Conservation (phyloP, 1,140 invertebrate species). For the Dendroctonus ponderosae region DNA sequence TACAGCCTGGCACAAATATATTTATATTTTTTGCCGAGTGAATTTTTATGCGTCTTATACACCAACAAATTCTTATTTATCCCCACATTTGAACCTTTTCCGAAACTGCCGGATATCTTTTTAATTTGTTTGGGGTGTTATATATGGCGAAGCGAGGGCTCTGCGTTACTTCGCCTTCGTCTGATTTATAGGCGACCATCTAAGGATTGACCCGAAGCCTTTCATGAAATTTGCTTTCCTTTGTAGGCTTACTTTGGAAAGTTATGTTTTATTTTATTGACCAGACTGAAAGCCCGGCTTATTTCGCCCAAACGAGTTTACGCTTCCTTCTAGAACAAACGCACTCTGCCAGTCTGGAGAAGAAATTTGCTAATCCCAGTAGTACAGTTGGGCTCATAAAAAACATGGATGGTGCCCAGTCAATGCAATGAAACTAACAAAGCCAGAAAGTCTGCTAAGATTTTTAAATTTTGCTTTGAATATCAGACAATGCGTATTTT, state of each 20-base stretch:
- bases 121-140: conserved; percentile 27
- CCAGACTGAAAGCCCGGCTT: conserved; percentile 19
- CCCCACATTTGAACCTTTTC: conserved; percentile 10
- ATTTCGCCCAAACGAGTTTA: background rate
- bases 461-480: no score
- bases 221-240: conserved; percentile 23
- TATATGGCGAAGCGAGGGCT: conserved; percentile 15
- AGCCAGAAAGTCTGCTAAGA: no score
- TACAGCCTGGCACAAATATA: conserved; percentile 2
- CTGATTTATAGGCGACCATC: conserved; percentile 20
- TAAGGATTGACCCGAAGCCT: conserved; percentile 24
- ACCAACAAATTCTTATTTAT: conserved; percentile 26
- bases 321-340: no score
- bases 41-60: conserved; percentile 20
- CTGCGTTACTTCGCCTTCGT: conserved; percentile 6
- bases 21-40: conserved; percentile 17
- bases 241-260: conserved; percentile 18
- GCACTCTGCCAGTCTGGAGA: no score
- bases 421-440: no score
- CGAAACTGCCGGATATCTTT: conserved; percentile 18
- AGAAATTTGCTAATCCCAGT: no score
- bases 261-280: conserved; percentile 27
- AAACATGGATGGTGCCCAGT: no score
- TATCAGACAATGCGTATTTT: no score
- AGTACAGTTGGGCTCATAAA: no score